phyloP scores from a whole-genome alignment of 2,888 invertebrate genomes.

The Marasmarcha lunaedactyla region DNA sequence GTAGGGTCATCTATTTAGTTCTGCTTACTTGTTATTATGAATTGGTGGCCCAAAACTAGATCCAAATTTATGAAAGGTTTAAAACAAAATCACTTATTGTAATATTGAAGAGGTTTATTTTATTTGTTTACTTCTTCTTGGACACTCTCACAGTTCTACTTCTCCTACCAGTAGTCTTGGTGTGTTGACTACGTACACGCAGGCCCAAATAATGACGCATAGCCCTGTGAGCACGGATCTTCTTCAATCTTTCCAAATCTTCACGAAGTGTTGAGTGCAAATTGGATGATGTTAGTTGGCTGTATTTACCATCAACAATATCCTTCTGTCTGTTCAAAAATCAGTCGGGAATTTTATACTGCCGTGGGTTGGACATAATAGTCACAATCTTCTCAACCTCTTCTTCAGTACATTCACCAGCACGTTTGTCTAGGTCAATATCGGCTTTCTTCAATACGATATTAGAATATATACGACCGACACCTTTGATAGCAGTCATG shows the following conservation, averaged over 20 bases:
- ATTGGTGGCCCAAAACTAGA: no score
- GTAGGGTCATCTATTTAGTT: no score
- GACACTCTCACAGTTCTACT: slow-evolving; percentile 99
- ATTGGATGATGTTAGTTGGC: slow-evolving; percentile 92
- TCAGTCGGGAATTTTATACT: slow-evolving; percentile 99
- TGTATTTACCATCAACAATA: slow-evolving; percentile 98
- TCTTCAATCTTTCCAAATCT: slow-evolving; percentile 99
- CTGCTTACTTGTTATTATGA: no score
- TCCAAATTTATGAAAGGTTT: no score
- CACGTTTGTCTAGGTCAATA: slow-evolving; percentile 96
- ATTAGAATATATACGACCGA: slow-evolving; percentile 97
- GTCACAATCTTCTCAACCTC: slow-evolving; percentile 98
- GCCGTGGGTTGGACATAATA: slow-evolving; percentile 98
- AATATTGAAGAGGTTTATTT: slow-evolving; percentile 21
- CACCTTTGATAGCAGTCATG: slow-evolving; percentile 99
- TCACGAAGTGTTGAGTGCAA: slow-evolving; percentile 99
- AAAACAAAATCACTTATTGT: no score
- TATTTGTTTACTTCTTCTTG: slow-evolving; percentile 95
- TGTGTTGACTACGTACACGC: slow-evolving; percentile 99
- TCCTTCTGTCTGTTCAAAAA: slow-evolving; percentile 99
- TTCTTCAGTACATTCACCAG: slow-evolving; percentile 98
- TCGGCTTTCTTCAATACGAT: slow-evolving; percentile 99
- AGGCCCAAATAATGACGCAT: slow-evolving; percentile 99
- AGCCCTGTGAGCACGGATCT: slow-evolving; percentile 98
- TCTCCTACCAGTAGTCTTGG: slow-evolving; percentile 99